Evolutionary conservation across 2,797 vertebrate species (phyloP).

Genomic region (Acanthurus leucopareius): DNA sequence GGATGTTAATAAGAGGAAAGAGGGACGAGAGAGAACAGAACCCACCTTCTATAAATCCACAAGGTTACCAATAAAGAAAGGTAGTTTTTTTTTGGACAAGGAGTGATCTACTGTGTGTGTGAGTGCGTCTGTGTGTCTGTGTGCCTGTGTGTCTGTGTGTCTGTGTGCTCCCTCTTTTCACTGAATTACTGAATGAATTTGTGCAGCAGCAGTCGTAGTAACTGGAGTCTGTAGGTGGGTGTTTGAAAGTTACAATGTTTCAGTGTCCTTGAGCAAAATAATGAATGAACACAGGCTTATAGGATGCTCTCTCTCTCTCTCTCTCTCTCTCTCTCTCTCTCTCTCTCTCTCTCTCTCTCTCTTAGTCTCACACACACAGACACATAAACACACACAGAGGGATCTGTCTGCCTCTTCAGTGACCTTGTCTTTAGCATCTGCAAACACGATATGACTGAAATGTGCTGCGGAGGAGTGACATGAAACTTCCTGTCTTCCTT

Average conservation of each 20-base stretch:
- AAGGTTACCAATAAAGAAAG: neutral
- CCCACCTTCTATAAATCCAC: conserved; percentile 7
- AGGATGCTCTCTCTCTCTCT: conserved; percentile 31
- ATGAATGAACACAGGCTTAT: conserved; percentile 63
- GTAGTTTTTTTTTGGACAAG: neutral
- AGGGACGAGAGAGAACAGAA: neutral
- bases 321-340: conserved; percentile 20
- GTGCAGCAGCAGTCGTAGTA: conserved; percentile 52
- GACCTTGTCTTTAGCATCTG: conserved; percentile 76
- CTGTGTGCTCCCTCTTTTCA: neutral
- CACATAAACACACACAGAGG: conserved; percentile 18
- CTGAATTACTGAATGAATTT: conserved; percentile 65
- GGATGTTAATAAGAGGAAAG: neutral
- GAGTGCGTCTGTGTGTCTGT: neutral
- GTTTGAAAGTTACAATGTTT: conserved; percentile 62
- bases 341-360: conserved; percentile 19
- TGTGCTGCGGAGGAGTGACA: conserved; percentile 56
- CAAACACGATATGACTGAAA: conserved; percentile 72
- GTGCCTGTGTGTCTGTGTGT: too few relatives aligned
- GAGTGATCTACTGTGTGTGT: neutral
- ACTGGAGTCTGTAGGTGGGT: conserved; percentile 45
- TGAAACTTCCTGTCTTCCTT: conserved; percentile 46
- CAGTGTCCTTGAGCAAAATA: conserved; percentile 73
- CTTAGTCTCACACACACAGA: conserved; percentile 26
- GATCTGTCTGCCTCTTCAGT: conserved; percentile 46